These are phyloP conservation scores for Leptinotarsa undecemlineata DNA, from an alignment of 1,140 invertebrate species.

Conservation along the genomic window DNA sequence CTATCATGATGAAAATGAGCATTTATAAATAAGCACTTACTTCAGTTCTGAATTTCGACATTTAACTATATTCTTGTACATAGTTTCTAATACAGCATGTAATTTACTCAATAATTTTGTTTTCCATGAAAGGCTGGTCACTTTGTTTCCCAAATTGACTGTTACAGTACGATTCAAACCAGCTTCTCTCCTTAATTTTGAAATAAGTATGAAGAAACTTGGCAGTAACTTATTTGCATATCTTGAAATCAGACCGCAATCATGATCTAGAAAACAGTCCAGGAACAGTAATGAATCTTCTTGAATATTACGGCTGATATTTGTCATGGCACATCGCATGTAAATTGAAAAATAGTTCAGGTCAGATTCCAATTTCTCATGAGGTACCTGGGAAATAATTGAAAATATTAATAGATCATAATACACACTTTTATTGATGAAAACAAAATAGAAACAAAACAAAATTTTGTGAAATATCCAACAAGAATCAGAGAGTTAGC, in stretches of 20 bases:
- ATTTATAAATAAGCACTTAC: not conserved
- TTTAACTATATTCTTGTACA: slow-evolving; percentile 23
- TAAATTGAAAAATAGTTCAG: slow-evolving; percentile 76
- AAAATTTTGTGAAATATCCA: not conserved
- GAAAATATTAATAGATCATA: no score
- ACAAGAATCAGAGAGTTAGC: no score
- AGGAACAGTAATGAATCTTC: slow-evolving; percentile 79
- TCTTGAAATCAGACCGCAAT: slow-evolving; percentile 64
- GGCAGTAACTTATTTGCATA: slow-evolving; percentile 71
- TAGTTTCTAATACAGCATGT: slow-evolving; percentile 62
- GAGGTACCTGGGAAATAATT: slow-evolving; percentile 46
- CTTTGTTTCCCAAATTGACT: slow-evolving; percentile 67
- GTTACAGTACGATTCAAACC: slow-evolving; percentile 66
- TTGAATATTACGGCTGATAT: slow-evolving; percentile 77
- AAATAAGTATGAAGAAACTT: slow-evolving; percentile 81
- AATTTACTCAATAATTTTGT: slow-evolving; percentile 72
- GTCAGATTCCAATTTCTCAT: slow-evolving; percentile 64
- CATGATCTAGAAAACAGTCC: slow-evolving; percentile 69
- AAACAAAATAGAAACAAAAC: not conserved
- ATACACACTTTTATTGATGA: not conserved
- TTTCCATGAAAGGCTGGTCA: slow-evolving; percentile 73
- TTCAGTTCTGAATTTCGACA: not conserved
- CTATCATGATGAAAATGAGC: not conserved
- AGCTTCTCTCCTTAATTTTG: slow-evolving; percentile 65
- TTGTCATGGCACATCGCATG: slow-evolving; percentile 83